phyloP scores from a whole-genome alignment of 2,797 vertebrate genomes.

The Artibeus jamaicensis region DNA sequence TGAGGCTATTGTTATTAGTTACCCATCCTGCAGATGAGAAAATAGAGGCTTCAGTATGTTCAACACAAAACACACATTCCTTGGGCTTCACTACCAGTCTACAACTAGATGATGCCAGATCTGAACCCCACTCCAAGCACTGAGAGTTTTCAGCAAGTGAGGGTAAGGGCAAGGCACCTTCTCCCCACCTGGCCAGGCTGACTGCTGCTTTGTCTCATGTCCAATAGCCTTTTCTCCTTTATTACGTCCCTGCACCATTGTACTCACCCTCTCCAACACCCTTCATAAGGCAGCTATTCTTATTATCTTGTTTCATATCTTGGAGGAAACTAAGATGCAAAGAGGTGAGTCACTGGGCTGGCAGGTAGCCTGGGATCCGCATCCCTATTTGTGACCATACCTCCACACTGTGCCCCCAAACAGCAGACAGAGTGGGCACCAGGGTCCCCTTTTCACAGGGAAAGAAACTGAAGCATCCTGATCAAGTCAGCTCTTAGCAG shows the following conservation, averaged over 20 bases:
- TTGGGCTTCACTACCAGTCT: background rate
- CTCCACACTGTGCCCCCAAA: background rate
- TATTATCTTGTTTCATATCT: background rate
- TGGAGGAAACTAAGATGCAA: conserved; percentile 25
- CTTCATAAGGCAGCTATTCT: conserved; percentile 1
- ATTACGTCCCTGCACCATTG: background rate
- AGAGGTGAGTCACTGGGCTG: conserved; percentile 3
- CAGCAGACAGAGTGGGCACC: background rate
- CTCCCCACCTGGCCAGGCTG: background rate
- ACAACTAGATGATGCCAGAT: background rate
- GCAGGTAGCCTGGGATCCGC: background rate
- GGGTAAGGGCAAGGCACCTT: background rate
- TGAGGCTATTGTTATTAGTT: background rate
- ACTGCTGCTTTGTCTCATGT: background rate
- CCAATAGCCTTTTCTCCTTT: background rate
- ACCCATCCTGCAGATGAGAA: background rate
- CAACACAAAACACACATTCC: background rate
- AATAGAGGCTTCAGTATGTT: background rate
- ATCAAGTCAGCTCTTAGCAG: background rate
- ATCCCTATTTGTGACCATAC: background rate
- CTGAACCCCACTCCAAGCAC: background rate
- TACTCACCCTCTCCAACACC: background rate
- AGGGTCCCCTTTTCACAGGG: background rate
- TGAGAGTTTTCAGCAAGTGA: background rate
- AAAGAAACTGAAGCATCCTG: background rate